Conservation (phyloP, 2,888 invertebrate genomes). For the Bellardia pandia region DNA sequence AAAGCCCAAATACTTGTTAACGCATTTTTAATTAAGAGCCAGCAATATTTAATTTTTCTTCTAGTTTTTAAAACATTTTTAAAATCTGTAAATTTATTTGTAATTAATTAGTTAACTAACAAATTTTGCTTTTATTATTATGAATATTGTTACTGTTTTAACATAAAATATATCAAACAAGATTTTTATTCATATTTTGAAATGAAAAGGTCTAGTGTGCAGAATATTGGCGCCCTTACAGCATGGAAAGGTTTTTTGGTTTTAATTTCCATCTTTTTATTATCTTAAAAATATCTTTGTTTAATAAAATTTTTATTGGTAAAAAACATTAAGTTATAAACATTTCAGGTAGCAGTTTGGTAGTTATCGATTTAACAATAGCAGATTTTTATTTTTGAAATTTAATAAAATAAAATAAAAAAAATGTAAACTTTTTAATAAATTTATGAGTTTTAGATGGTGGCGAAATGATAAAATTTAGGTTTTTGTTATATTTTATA, state of each 20-base stretch:
- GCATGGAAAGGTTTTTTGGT: background rate
- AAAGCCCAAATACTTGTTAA: constrained; percentile 46
- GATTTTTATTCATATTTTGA: background rate
- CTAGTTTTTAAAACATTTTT: background rate
- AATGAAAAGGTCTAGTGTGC: background rate
- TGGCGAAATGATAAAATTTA: constrained; percentile 37
- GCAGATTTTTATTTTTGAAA: background rate
- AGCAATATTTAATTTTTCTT: background rate
- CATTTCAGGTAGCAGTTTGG: constrained; percentile 14
- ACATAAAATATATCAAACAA: background rate
- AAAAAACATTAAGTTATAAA: constrained; percentile 39
- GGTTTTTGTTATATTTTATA: background rate
- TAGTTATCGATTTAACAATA: background rate
- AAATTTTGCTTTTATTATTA: constrained; percentile 1
- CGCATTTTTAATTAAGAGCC: constrained; percentile 51
- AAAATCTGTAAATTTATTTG: background rate
- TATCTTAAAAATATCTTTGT: background rate
- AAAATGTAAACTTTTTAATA: background rate
- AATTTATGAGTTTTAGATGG: constrained; percentile 46
- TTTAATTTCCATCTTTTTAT: background rate
- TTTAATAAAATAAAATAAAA: background rate
- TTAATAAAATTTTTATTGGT: background rate
- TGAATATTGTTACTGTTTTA: background rate
- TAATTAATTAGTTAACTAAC: constrained; percentile 27
- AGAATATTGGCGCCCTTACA: constrained; percentile 8